A percentile compares a stretch with the other conserved stretches of the same genome.
Evolutionary conservation across 2,797 vertebrate species (phyloP).

Genomic region (Limnodromus scolopaceus): DNA sequence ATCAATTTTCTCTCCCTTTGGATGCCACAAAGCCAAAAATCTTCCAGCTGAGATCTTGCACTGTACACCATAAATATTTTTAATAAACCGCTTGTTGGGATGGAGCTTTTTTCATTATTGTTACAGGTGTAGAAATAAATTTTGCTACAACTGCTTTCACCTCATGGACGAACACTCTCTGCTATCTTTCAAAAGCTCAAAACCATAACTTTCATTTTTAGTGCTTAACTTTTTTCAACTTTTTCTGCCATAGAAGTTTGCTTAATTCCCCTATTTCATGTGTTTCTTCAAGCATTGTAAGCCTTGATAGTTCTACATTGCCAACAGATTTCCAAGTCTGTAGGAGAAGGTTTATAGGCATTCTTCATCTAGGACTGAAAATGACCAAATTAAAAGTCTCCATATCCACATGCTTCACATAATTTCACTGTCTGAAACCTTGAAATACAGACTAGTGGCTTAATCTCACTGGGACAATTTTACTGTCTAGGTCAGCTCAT

Average conservation of each 20-base stretch:
- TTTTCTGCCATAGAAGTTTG: background rate
- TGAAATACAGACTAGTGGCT: background rate
- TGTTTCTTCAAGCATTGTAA: background rate
- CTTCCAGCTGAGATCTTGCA: background rate
- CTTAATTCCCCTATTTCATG: background rate
- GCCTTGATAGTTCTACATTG: background rate
- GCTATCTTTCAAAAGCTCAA: background rate
- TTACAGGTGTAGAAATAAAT: background rate
- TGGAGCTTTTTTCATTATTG: background rate
- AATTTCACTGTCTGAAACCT: background rate
- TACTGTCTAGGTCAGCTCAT: background rate
- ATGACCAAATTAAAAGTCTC: background rate
- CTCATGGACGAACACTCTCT: background rate
- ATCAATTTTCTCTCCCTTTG: background rate
- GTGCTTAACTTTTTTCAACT: background rate
- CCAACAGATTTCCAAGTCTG: background rate
- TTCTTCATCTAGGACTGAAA: background rate
- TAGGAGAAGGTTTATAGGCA: background rate
- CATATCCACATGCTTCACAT: background rate
- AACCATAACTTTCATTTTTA: background rate
- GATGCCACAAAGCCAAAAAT: background rate
- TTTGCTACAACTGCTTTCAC: background rate
- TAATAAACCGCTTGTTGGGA: background rate
- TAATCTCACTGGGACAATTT: background rate
- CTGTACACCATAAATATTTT: conserved; percentile 8